Evolutionary conservation across 2,888 invertebrate species (phyloP).

Genomic region (Gibbula magus): DNA sequence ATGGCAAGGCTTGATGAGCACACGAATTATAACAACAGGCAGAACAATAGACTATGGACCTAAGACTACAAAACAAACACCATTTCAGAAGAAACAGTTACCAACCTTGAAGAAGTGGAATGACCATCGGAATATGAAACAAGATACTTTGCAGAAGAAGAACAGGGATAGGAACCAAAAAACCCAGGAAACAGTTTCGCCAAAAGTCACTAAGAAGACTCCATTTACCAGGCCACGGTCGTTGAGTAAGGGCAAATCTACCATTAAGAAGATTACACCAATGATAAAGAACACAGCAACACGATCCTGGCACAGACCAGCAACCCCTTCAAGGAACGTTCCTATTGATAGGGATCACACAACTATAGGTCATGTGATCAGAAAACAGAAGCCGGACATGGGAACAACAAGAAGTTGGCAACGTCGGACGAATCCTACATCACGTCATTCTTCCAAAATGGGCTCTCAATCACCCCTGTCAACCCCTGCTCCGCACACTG

Average conservation of each 20-base stretch:
- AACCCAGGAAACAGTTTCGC: neutral
- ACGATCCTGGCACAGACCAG: neutral
- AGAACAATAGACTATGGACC: neutral
- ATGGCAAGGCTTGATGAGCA: slow-evolving; percentile 15
- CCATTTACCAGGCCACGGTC: neutral
- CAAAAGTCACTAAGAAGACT: neutral
- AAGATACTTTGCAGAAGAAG: too few species aligned
- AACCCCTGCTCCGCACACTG: neutral
- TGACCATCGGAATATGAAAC: too few species aligned
- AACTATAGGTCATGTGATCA: neutral
- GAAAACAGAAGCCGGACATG: neutral
- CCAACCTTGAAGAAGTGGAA: neutral
- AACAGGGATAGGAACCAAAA: neutral
- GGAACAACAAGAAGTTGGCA: neutral
- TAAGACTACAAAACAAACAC: neutral
- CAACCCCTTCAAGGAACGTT: neutral
- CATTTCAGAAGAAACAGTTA: neutral
- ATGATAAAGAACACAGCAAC: neutral
- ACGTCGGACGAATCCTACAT: neutral
- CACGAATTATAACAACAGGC: neutral
- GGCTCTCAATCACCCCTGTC: neutral
- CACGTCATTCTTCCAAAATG: too few species aligned
- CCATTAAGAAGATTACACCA: too few species aligned
- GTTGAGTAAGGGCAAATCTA: neutral
- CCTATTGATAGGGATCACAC: neutral